Conservation (phyloP, 2,888 invertebrate genomes). For the Hypercompe scribonia region DNA sequence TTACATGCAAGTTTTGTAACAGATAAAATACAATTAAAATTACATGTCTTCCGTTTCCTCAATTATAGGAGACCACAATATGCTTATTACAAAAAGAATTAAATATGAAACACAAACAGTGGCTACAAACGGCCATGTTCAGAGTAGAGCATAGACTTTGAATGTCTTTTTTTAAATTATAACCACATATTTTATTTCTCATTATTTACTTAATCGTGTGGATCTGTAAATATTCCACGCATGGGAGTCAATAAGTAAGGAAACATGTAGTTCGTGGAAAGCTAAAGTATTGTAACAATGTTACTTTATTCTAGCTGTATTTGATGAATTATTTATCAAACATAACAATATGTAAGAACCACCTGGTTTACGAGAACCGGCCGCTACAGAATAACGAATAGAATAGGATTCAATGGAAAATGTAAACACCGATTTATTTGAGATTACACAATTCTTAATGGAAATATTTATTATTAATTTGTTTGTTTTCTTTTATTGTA, state of each 20-base stretch:
- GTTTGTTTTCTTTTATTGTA: too few relatives aligned
- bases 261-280: neutral
- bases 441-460: neutral
- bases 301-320: neutral
- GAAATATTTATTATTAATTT: too few relatives aligned
- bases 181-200: too few relatives aligned
- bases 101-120: too few relatives aligned
- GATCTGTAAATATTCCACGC: neutral
- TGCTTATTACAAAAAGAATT: too few relatives aligned
- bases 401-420: neutral
- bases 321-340: constrained; percentile 9
- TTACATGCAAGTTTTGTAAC: too few relatives aligned
- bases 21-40: too few relatives aligned
- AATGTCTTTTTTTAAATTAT: neutral
- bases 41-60: too few relatives aligned
- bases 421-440: neutral
- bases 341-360: neutral
- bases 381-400: neutral
- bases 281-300: neutral
- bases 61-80: too few relatives aligned
- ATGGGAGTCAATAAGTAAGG: neutral
- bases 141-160: neutral
- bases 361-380: neutral
- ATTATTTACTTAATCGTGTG: neutral
- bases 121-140: too few relatives aligned